A percentile compares a stretch with the other conserved stretches of the same genome.
Conservation (phyloP, 1,140 invertebrate genomes). For the Drosophila pachea region DNA sequence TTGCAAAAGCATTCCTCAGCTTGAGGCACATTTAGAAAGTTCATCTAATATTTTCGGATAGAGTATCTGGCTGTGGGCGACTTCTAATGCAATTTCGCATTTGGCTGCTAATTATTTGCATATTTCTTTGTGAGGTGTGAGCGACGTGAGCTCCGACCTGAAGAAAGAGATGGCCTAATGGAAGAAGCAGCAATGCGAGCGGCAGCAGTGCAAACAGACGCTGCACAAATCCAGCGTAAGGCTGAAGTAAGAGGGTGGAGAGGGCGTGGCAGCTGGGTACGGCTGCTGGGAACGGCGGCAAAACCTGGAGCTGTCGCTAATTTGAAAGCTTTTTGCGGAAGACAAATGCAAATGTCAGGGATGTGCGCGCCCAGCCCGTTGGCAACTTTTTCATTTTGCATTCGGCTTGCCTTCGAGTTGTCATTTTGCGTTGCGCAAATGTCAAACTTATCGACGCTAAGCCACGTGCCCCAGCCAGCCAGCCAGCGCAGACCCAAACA, state of each 20-base stretch:
- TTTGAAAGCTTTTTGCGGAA: slow-evolving; percentile 51
- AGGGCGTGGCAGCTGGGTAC: background rate
- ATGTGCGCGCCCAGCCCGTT: slow-evolving; percentile 38
- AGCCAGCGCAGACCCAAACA: slow-evolving; percentile 5
- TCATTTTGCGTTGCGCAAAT: slow-evolving; percentile 74
- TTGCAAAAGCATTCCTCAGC: background rate
- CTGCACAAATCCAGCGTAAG: background rate
- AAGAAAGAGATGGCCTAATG: background rate
- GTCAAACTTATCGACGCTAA: slow-evolving; percentile 75
- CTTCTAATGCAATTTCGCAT: slow-evolving; percentile 34
- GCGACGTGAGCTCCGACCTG: slow-evolving; percentile 29
- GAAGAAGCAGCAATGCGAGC: background rate
- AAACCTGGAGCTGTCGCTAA: slow-evolving; percentile 38
- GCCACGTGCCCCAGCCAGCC: slow-evolving; percentile 56
- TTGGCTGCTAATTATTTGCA: slow-evolving; percentile 63
- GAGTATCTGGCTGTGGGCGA: background rate
- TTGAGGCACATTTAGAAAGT: background rate
- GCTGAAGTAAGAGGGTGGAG: background rate
- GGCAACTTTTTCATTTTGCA: slow-evolving; percentile 69
- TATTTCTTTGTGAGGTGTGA: slow-evolving; percentile 50
- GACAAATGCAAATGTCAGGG: slow-evolving; percentile 75
- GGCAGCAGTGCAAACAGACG: background rate
- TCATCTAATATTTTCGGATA: background rate
- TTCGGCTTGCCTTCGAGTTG: slow-evolving; percentile 62
- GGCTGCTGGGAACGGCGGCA: no score